Conservation (phyloP, 1,140 invertebrate genomes). For the Musca vetustissima region DNA sequence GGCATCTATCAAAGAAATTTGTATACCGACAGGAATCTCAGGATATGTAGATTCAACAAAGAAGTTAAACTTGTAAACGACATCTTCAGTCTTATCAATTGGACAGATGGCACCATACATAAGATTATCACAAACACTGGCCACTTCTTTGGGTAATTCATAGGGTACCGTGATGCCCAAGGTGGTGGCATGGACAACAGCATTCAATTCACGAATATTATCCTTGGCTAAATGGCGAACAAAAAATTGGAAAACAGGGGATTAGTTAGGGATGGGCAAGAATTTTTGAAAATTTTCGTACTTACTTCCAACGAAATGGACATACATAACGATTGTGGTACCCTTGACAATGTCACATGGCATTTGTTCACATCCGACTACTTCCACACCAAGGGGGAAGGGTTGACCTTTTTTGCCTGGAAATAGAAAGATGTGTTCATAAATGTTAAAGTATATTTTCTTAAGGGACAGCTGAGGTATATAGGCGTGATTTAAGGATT, state of each 20-base stretch:
- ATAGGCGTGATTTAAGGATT: no score
- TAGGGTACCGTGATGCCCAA: slow-evolving; percentile 46
- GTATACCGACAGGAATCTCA: slow-evolving; percentile 45
- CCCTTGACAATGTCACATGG: slow-evolving; percentile 49
- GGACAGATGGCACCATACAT: slow-evolving; percentile 47
- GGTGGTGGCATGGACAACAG: slow-evolving; percentile 39
- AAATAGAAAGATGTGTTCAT: neutral
- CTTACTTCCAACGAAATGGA: slow-evolving; percentile 11
- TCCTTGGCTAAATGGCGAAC: slow-evolving; percentile 33
- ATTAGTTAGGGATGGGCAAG: neutral
- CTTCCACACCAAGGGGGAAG: slow-evolving; percentile 37
- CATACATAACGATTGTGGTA: slow-evolving; percentile 35
- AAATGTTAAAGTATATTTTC: no score
- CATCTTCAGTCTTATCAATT: slow-evolving; percentile 47
- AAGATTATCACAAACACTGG: slow-evolving; percentile 45
- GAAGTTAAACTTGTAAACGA: slow-evolving; percentile 45
- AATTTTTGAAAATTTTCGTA: neutral
- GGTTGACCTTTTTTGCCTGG: slow-evolving; percentile 39
- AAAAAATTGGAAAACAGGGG: neutral
- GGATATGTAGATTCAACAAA: slow-evolving; percentile 43
- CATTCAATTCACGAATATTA: slow-evolving; percentile 34
- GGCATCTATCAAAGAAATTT: slow-evolving; percentile 40
- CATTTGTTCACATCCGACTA: slow-evolving; percentile 38
- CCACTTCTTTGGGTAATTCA: slow-evolving; percentile 41
- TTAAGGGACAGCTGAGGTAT: no score